Evolutionary conservation across 1,140 invertebrate genomes (phyloP), one percentile per base, ranked within the genome.

Genomic region (Harpegnathos saltator): DNA sequence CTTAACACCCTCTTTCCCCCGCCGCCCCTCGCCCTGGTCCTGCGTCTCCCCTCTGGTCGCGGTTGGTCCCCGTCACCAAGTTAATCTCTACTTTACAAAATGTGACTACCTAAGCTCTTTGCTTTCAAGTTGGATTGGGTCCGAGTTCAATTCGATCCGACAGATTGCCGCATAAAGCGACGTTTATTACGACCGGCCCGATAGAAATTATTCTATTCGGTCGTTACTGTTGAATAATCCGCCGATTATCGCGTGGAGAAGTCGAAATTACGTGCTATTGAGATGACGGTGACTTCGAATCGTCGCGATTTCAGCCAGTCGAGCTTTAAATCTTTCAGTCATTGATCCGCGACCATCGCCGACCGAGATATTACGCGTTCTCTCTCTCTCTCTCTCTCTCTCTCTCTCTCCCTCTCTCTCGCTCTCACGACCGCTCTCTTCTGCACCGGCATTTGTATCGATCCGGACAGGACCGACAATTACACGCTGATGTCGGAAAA

Each of bases 101-200:
- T 77, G 73, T 66, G 81, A 83, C 73, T 65, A 77, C 52, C 61
- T 83, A 83, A 83, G 73, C 73, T 78, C 82, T 83, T 77, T 68
- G 81, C 73, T 83, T 66, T 66, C 19, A 58, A 75, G 61, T 78
- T 78, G 59, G 7, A 81, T 81, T 38, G 68, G 19, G n/a, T 33
- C n/a, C 62, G 82, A 77, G 68, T 59, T 77, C 19, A 83, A 77
- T 52, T 65, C 33, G 61, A 72, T 52, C 17, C 50, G 17, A 33
- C 29, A 17, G 52, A 69, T 44, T 54, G 29, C 22, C 52, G 19
- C 33, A 29, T 26, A 62, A 78, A 68, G 15, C 22, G 63, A 68
- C 63, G 75, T 78, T 44, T 78, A 78, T 68, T 68, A 66, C 44
- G 59, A 12, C 26, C 74, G 3, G 24, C 24, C 26, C 22, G 58